Evolutionary conservation across 2,113 vertebrate species (phyloP).

Genomic region (Ciconia stormi): DNA sequence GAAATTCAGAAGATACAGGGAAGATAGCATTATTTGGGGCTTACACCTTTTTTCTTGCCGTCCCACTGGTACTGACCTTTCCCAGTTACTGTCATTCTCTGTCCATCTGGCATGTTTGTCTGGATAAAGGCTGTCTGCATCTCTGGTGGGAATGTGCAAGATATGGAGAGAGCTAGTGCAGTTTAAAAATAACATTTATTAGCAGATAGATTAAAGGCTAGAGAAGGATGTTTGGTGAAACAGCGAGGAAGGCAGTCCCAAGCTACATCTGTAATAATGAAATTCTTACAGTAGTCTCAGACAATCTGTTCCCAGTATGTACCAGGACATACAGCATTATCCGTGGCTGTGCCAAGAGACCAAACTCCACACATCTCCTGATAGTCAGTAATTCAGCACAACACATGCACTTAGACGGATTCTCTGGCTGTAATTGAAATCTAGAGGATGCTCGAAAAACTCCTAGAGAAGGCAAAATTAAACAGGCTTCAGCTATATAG

Average conservation of each 20-base stretch:
- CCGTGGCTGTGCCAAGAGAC: neutral
- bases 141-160: neutral
- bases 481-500: neutral
- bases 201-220: neutral
- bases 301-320: slow-evolving; percentile 2
- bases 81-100: neutral
- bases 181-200: slow-evolving; percentile 1
- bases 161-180: neutral
- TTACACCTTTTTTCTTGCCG: neutral
- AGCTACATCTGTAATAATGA: neutral
- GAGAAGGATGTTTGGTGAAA: neutral
- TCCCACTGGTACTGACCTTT: neutral
- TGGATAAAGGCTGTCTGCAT: neutral
- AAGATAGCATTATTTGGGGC: neutral
- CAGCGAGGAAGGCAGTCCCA: neutral
- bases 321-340: neutral
- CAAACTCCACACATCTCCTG: neutral
- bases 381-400: neutral
- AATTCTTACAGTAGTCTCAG: neutral
- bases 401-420: fast-evolving
- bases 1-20: neutral
- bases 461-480: neutral
- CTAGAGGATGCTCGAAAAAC: neutral
- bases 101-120: neutral
- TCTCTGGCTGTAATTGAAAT: neutral